phyloP scores from a whole-genome alignment of 2,113 vertebrate species.

The Neogobius melanostomus region DNA sequence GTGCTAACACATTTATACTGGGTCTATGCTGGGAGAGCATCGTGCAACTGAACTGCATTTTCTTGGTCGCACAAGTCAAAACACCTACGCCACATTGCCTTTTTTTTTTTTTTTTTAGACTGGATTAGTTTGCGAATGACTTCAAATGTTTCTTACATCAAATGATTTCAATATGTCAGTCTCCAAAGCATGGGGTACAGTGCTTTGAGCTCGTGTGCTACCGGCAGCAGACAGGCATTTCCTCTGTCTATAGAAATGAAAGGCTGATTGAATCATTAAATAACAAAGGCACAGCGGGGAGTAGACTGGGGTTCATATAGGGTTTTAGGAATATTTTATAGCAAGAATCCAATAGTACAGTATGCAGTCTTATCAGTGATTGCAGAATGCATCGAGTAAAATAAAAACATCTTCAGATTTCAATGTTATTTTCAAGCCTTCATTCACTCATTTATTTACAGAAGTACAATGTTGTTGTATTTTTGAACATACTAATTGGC shows the following conservation, averaged over 20 bases:
- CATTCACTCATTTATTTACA: too few species aligned
- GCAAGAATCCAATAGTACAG: conserved; percentile 18
- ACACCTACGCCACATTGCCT: not conserved
- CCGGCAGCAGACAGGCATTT: conserved; percentile 33
- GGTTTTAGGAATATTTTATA: conserved; percentile 37
- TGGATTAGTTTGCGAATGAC: conserved; percentile 15
- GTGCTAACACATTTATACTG: conserved; percentile 27
- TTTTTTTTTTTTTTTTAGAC: not conserved
- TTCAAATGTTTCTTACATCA: conserved; percentile 7
- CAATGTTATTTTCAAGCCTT: not conserved
- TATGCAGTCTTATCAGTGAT: too few species aligned
- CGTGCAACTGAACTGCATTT: conserved; percentile 14
- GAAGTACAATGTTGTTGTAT: too few species aligned
- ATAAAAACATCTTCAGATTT: too few species aligned
- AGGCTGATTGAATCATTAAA: conserved; percentile 43
- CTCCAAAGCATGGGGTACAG: not conserved
- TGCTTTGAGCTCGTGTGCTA: conserved; percentile 16
- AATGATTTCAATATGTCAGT: conserved; percentile 30
- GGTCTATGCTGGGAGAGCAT: not conserved
- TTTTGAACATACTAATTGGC: too few species aligned
- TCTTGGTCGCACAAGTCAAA: conserved; percentile 5
- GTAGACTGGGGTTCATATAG: conserved; percentile 33
- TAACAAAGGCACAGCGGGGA: conserved; percentile 39
- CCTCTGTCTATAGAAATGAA: conserved; percentile 33
- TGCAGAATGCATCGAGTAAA: too few species aligned